Percentiles rank a stretch among this genome's conserved stretches.
Evolutionary conservation across 2,888 invertebrate species (phyloP).

Genomic region (Pterobdella sp.): DNA sequence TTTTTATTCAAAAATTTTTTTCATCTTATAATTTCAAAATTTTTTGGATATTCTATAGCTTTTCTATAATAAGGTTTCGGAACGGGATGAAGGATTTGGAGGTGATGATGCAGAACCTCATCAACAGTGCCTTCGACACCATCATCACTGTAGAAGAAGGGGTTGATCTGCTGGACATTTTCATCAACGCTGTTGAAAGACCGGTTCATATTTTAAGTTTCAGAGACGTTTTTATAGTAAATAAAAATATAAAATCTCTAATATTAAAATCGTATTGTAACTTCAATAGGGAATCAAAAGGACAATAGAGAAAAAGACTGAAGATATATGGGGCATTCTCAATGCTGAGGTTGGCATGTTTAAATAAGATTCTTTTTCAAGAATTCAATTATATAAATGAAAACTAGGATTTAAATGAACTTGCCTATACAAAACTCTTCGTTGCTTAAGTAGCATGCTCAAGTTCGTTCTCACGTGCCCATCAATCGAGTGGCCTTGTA

Average conservation of each 20-base stretch:
- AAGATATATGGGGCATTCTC: conserved; percentile 62
- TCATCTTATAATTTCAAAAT: not conserved
- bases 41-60: not conserved
- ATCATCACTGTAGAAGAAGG: conserved; percentile 74
- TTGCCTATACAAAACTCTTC: too few relatives aligned
- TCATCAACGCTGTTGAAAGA: conserved; percentile 69
- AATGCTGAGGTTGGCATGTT: conserved; percentile 55
- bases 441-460: too few relatives aligned
- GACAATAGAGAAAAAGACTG: conserved; percentile 56
- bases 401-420: too few relatives aligned
- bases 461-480: too few relatives aligned
- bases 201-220: too few relatives aligned
- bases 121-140: conserved; percentile 68
- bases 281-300: conserved; percentile 53
- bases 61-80: conserved; percentile 52
- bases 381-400: too few relatives aligned
- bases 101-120: conserved; percentile 72
- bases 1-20: not conserved
- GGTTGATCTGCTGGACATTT: conserved; percentile 66
- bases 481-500: too few relatives aligned
- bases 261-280: too few relatives aligned
- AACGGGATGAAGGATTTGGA: conserved; percentile 57
- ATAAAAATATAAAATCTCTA: too few relatives aligned
- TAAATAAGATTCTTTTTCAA: too few relatives aligned
- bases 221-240: too few relatives aligned